Evolutionary conservation across 2,797 vertebrate species (phyloP).

Genomic region (Taeniopygia guttata): DNA sequence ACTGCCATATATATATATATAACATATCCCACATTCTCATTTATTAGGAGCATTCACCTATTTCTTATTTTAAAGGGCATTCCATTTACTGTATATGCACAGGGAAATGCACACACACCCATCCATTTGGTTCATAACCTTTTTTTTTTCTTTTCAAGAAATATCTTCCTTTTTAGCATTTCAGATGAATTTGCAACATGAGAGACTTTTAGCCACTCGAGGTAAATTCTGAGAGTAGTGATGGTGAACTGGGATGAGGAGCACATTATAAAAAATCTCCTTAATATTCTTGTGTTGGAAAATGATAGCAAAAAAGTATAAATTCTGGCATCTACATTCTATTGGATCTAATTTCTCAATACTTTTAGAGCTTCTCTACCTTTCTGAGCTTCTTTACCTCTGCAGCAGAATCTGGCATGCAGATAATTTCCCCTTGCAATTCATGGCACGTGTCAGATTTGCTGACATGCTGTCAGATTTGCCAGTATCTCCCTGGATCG

Average conservation of each 20-base stretch:
- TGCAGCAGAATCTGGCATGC: neutral
- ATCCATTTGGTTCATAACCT: neutral
- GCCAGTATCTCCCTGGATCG: neutral
- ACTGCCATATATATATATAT: neutral
- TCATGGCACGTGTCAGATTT: neutral
- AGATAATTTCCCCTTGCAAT: neutral
- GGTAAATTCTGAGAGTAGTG: neutral
- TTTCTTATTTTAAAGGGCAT: neutral
- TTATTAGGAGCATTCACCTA: neutral
- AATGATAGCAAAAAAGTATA: neutral
- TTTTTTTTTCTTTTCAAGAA: neutral
- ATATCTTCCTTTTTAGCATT: neutral
- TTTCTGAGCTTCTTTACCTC: neutral
- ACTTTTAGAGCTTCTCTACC: neutral
- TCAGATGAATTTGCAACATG: neutral
- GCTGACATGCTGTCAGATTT: neutral
- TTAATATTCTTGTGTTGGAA: neutral
- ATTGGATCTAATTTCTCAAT: neutral
- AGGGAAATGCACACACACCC: fast-evolving
- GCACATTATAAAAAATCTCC: neutral
- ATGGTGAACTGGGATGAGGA: neutral
- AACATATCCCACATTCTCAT: neutral
- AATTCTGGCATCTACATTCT: neutral
- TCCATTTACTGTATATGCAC: neutral
- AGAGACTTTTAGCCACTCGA: neutral